Conservation (phyloP, 64 coral and sea anemone species). For the Montipora capricornis region DNA sequence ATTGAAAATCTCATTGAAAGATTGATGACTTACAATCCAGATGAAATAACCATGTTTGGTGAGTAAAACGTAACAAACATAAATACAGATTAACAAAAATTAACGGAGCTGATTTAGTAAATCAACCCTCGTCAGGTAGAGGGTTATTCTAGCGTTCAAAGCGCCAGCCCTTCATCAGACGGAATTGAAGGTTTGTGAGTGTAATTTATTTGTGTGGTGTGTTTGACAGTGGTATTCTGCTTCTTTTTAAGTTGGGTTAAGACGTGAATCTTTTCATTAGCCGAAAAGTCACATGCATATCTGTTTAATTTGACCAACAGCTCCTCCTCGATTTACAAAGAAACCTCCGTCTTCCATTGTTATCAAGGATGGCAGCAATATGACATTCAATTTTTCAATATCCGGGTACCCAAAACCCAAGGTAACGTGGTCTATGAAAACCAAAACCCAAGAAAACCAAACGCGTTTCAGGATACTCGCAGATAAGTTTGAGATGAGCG, state of each 20-base stretch:
- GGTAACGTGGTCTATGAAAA: slow-evolving; percentile 26
- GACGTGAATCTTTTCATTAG: not conserved
- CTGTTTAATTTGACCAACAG: slow-evolving; percentile 24
- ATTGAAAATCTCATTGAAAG: not conserved
- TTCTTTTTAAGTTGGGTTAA: not conserved
- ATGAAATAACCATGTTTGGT: not conserved
- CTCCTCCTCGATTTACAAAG: slow-evolving; percentile 31
- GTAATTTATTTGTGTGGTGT: no score
- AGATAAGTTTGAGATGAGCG: not conserved
- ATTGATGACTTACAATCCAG: not conserved
- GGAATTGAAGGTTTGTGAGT: no score
- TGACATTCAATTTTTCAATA: slow-evolving; percentile 30
- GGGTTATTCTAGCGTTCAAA: not conserved
- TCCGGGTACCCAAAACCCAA: slow-evolving; percentile 27
- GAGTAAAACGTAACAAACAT: not conserved
- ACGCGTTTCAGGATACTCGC: not conserved
- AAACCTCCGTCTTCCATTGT: not conserved
- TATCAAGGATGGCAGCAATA: slow-evolving; percentile 37
- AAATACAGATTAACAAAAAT: no score
- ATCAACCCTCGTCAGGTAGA: not conserved
- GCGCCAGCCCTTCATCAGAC: no score
- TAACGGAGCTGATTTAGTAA: not conserved
- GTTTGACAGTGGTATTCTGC: no score
- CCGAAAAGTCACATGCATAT: not conserved
- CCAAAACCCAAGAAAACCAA: not conserved